Conservation (phyloP, 2,888 invertebrate species). For the Tetragonula carbonaria region DNA sequence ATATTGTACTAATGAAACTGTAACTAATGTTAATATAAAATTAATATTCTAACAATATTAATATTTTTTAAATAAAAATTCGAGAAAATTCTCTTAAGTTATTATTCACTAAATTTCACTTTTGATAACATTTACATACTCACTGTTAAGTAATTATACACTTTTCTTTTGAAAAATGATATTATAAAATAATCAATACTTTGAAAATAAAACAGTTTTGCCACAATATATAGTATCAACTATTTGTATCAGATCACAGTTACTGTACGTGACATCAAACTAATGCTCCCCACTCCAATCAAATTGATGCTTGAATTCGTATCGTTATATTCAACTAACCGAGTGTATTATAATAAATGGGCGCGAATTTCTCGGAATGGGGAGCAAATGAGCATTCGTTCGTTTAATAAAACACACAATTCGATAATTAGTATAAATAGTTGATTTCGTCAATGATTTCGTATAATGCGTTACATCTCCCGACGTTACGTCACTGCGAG, state of each 20-base stretch:
- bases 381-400: too few relatives aligned
- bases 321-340: too few relatives aligned
- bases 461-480: background rate
- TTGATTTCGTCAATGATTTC: background rate
- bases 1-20: background rate
- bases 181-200: conserved; percentile 11
- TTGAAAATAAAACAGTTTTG: conserved; percentile 15
- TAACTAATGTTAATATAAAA: background rate
- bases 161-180: conserved; percentile 9
- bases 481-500: too few relatives aligned
- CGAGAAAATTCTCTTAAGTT: background rate
- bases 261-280: too few relatives aligned
- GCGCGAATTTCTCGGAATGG: too few relatives aligned
- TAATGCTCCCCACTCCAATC: too few relatives aligned
- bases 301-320: too few relatives aligned
- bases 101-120: background rate
- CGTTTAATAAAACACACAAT: too few relatives aligned
- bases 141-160: conserved; percentile 30
- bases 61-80: background rate
- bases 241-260: conserved; percentile 20
- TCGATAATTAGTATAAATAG: conserved; percentile 20
- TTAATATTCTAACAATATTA: background rate
- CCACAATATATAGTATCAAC: conserved; percentile 14
- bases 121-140: conserved; percentile 11
- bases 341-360: too few relatives aligned